phyloP scores from a whole-genome alignment of 2,113 vertebrate genomes.

The Tricholaema leucomelas region DNA sequence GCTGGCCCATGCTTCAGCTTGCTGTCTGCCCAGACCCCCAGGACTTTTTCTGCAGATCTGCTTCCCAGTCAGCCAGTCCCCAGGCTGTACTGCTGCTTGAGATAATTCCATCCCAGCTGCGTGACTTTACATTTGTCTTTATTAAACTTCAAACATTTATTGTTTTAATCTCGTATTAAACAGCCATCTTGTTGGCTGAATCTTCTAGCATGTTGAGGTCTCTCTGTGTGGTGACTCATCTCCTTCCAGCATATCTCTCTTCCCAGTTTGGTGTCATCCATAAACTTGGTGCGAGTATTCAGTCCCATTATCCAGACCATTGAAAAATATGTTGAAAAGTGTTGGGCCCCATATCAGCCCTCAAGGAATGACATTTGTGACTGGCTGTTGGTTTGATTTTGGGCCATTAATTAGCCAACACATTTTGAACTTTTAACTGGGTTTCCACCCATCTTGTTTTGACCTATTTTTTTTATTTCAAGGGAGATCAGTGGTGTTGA shows the following conservation, averaged over 20 bases:
- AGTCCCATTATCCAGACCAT: not conserved
- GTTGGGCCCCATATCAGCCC: not conserved
- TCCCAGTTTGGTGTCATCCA: not conserved
- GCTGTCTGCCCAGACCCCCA: not conserved
- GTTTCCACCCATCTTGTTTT: not conserved
- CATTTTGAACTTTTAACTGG: not conserved
- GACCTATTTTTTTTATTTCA: not conserved
- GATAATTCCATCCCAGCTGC: not conserved
- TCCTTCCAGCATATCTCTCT: not conserved
- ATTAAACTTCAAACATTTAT: slow-evolving; percentile 13
- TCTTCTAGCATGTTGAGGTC: not conserved
- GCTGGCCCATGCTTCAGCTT: not conserved
- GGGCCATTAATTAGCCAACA: not conserved
- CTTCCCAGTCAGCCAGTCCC: not conserved
- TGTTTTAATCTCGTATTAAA: slow-evolving; percentile 4
- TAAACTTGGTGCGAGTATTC: not conserved
- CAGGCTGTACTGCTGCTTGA: not conserved
- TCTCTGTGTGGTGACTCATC: not conserved
- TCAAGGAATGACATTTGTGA: not conserved
- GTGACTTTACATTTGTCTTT: not conserved
- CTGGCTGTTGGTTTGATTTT: not conserved
- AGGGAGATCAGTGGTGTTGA: not conserved
- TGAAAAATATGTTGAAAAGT: not conserved
- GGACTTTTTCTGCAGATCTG: not conserved
- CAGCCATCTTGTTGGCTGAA: not conserved